Evolutionary conservation across 2,888 invertebrate genomes (phyloP), one percentile per base, ranked within the genome.

Genomic region (Idaea dimidiata): DNA sequence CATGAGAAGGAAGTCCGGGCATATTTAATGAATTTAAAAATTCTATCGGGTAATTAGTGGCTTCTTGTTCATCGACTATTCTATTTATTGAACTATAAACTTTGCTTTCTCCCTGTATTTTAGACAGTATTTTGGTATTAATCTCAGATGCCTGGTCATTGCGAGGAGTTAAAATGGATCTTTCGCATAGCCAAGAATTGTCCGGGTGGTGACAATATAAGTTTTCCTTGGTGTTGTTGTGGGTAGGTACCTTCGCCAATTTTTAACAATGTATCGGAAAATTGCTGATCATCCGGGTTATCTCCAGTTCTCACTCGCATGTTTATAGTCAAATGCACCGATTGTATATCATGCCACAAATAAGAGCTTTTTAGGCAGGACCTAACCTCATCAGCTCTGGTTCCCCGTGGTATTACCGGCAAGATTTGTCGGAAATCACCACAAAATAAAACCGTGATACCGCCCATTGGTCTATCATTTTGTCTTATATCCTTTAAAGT

Each of bases 11-110:
- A 32, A 74, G 67, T 54, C 72, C 69, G 54, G 70, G 59, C 17
- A 62, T 58, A 62, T 60, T 69, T 56, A 71, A 66, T 63, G 71
- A 71, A 58, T 67, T 67, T 61, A 69, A 66, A 69, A 73, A 74
- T 62, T 70, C 69, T 59, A 70, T 61, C 17, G 73, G 66, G 59
- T 73, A 71, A 58, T 63, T 66, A 55, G 71, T 72, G 60, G 69
- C 65, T 33, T 63, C 64, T 57, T 67, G 57, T 61, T 68, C 54
- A 58, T 74, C 65, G 8, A 68, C 57, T 56, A 70, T 59, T 62
- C 60, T 66, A 57, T 67, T 64, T 31, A 70, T 62, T 16, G 64
- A 66, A 32, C 4, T 61, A 60, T 65, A 63, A 14, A 55, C 59
- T 57, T 56, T 59, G 24, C 31, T 59, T 55, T 65, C 63, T 32